Base-by-base conservation (phyloP, 2,888 invertebrate genomes). In the Euzetes globulus region DNA sequence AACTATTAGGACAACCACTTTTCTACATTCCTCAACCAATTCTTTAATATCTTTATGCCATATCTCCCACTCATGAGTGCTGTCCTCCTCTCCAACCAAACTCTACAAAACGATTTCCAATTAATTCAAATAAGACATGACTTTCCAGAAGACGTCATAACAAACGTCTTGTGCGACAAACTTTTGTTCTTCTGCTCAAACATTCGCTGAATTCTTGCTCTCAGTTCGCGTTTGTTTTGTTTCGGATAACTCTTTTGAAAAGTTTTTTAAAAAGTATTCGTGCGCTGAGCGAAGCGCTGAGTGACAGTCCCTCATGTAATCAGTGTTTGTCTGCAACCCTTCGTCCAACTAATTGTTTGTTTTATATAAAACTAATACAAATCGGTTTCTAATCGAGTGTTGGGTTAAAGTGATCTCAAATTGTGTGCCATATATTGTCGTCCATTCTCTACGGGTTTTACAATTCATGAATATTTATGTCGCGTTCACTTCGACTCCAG, bases 1-100 rank as follows among this genome's bases (percentile, higher is more conserved):
- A 60, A 60, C 68, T 68, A 68, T 68, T 68, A 68, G 68, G 68
- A 68, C 68, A 68, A 68, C 68, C 68, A 68, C 68, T 68, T 41
- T 41, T 41, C 68, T 41, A 37, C 68, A 68, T 68, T 68, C 68
- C 68, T 68, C 13, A 15, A 11, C 68, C 68, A 15, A 68, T 68
- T 60, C 60, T 60, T 60, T 68, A 68, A 68, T 68, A 68, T 68
- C 68, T 37, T 68, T 60, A 58, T 68, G 68, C 41, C 68, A 68
- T 68, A 68, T 68, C 68, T 68, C 68, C 68, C 68, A 68, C 68
- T 68, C 68, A 68, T 68, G 22, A 68, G 22, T 29, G 19, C 68
- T 68, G 41, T 68, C 68, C 22, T 68, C 68, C 15, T 68, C 41
- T 68, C 68, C n/a, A 29, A 7, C 27, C 29, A 60, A 33, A 33